These are phyloP conservation scores for Falcunculus frontatus DNA, from an alignment of 2,113 vertebrate species.

Conservation along the genomic window DNA sequence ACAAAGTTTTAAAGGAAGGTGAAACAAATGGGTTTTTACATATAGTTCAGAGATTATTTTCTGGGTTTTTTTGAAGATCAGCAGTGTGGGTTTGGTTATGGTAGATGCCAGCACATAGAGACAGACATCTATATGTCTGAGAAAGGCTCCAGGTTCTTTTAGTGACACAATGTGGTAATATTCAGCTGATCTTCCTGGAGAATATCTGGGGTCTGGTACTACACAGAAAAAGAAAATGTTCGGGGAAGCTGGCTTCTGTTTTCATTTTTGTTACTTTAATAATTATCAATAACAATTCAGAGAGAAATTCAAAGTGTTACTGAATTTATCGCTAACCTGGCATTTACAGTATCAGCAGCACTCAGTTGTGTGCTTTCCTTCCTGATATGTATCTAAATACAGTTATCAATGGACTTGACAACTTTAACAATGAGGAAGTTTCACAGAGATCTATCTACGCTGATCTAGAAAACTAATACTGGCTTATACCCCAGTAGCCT, in stretches of 20 bases:
- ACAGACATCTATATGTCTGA: background rate
- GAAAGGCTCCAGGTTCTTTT: background rate
- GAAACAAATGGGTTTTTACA: background rate
- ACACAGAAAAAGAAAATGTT: background rate
- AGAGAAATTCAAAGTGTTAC: background rate
- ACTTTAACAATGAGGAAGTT: background rate
- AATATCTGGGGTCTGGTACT: background rate
- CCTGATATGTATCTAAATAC: background rate
- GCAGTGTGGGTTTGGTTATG: background rate
- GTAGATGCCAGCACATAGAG: background rate
- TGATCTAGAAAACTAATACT: background rate
- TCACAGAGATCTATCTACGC: background rate
- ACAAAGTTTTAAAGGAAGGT: background rate
- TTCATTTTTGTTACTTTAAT: background rate
- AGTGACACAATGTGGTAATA: background rate
- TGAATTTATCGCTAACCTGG: background rate
- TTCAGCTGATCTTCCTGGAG: background rate
- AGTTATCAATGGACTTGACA: background rate
- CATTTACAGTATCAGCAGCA: background rate
- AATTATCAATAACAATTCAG: background rate
- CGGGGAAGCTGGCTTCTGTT: background rate
- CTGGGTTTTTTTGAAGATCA: background rate
- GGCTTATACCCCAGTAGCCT: background rate
- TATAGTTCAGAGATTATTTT: background rate
- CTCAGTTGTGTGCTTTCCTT: background rate